A percentile compares a stretch with the other conserved stretches of the same genome.
Conservation (phyloP, 2,113 vertebrate genomes). For the Sus scrofa region T2T-Sscrofa CM000812.6:287485501-287486000, state of each 20-base stretch:
- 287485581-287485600: fast-evolving
- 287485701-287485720: fast-evolving
- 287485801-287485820: fast-evolving
- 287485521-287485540: fast-evolving
- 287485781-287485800: fast-evolving
- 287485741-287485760: fast-evolving
- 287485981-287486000: fast-evolving
- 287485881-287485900: fast-evolving
- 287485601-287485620: fast-evolving
- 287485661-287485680: fast-evolving
- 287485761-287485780: fast-evolving
- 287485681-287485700: fast-evolving
- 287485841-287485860: neutral
- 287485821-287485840: fast-evolving
- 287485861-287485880: neutral
- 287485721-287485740: neutral
- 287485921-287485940: fast-evolving
- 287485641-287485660: neutral
- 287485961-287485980: fast-evolving
- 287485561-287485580: no score
- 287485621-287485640: neutral
- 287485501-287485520: fast-evolving
- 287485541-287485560: fast-evolving
- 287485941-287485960: neutral
- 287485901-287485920: fast-evolving